These are phyloP conservation scores for Phocides pigmalion DNA, from an alignment of 1,140 invertebrate genomes.

Conservation along the genomic window DNA sequence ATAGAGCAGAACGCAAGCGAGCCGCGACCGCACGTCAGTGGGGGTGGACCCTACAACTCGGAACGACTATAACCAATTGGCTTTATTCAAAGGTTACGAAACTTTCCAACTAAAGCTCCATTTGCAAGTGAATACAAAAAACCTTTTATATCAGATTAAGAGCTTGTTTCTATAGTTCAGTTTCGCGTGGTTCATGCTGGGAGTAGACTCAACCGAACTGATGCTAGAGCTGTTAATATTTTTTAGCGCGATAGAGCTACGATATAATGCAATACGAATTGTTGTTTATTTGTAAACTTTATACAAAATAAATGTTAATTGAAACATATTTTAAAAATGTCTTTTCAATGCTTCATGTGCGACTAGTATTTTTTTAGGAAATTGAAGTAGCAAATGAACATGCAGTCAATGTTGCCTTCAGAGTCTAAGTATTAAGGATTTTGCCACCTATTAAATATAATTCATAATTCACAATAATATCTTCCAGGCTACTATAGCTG, in stretches of 20 bases:
- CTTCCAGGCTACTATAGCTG: too few relatives aligned
- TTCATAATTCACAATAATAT: too few relatives aligned
- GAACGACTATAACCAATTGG: slow-evolving; percentile 18
- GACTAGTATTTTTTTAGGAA: too few relatives aligned
- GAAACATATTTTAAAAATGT: too few relatives aligned
- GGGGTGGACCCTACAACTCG: background rate
- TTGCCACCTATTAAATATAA: too few relatives aligned
- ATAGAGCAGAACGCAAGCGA: background rate
- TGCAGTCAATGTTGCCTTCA: too few relatives aligned
- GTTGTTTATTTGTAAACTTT: too few relatives aligned
- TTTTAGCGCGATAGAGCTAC: background rate
- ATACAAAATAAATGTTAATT: too few relatives aligned
- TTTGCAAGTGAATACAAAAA: slow-evolving; percentile 27
- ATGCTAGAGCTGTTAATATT: slow-evolving; percentile 9
- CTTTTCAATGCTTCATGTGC: too few relatives aligned
- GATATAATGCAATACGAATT: too few relatives aligned
- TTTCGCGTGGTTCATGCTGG: slow-evolving; percentile 18
- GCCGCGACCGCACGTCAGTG: background rate
- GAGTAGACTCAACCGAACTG: slow-evolving; percentile 20
- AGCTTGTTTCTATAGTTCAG: slow-evolving; percentile 19
- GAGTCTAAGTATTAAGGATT: too few relatives aligned
- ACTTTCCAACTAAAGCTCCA: slow-evolving; percentile 23
- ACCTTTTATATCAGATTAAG: slow-evolving; percentile 24
- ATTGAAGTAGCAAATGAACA: too few relatives aligned
- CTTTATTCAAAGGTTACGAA: slow-evolving; percentile 18